Base-by-base conservation (phyloP, 2,113 vertebrate genomes). In the Gallinago undulata region DNA sequence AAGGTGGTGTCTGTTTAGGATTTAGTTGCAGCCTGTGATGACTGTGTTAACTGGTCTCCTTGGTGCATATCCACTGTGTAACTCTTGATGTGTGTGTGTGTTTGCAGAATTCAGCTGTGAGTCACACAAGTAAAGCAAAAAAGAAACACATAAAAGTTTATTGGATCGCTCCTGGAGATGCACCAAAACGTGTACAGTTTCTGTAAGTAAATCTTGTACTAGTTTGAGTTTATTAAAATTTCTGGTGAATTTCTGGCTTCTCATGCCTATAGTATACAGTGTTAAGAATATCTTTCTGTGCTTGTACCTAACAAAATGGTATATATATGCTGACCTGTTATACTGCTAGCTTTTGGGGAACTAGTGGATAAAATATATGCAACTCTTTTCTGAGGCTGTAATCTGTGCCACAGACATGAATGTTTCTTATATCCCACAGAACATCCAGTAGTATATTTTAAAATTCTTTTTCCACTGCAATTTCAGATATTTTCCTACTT, bases 31-130 rank as follows among this genome's bases (percentile, higher is more conserved):
- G 55, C 21, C 28, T 67, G 22, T 48, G 35, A 51, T 64, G 18
- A 23, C 17, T 33, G 14, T 68, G 41, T 83, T 82, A 79, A 13
- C 7, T 87, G 39, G 50, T 31, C 30, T 89, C 25, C 33, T 57
- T 84, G 30, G 24, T 68, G 33, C 4, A 0, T 37, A 13, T 86
- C 18, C 4, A 9, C 11, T 45, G 9, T 57, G 13, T 93, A 78
- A 92, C 11, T 79, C 48, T 45, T 70, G 15, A 11, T 30, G 22
- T 64, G 2, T 74, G 2, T 74, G 11, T 96, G 45, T 91, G 10
- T 96, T 91, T 97, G 85, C 92, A 99, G 99, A 98, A 97, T 62
- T 99, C 98, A 81, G 98, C 98, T 43, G 98, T 99, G 87, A 99
- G 99, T 96, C 99, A 99, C 69, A 99, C 94, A 74, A 98, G 35